Evolutionary conservation across 2,888 invertebrate species (phyloP), one percentile per base, ranked within the genome.

Genomic region (Boloria selene): DNA sequence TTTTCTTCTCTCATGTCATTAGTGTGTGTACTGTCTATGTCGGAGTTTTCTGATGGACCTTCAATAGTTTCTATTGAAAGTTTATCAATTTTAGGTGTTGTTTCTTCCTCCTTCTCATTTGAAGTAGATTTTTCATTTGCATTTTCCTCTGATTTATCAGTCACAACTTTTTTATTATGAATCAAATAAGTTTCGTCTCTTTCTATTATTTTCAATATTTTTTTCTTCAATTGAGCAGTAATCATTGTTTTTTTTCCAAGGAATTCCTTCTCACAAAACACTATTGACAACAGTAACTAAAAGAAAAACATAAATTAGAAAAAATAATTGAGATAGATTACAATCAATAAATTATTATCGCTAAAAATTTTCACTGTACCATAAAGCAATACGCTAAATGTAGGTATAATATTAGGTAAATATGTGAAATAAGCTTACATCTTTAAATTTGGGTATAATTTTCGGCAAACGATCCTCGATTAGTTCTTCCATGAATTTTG

Each of bases 371-470:
- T 38, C 10, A 38, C 22, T 22, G n/a, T n/a, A 10, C 10, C 31
- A 16, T 22, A 22, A 22, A 22, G 3, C 22, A 22, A 22, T 22
- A 22, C 3, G 22, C 3, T 22, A 22, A 22, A 22, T 22, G 22
- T 22, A 22, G 3, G 1, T 1, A 17, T n/a, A 54, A 38, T 16
- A 16, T 54, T 16, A 31, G 10, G 6, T 7, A 22, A 26, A 16
- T 4, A 17, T 4, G 2, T 7, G 7, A 26, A 53, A 16, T 18
- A 17, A 18, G 80, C 83, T 79, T 72, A 87, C 87, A n/a, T 79
- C 73, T 59, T 77, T 74, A 64, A 73, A 79, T 60, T 72, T 81
- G 10, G 76, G 80, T 45, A 88, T 58, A 7, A 84, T 16, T n/a
- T 67, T 54, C 0, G 83, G 77, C 47, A 87, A 68, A 53, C 74